phyloP scores from a whole-genome alignment of 2,797 vertebrate genomes.

The Xiphophorus birchmanni region DNA sequence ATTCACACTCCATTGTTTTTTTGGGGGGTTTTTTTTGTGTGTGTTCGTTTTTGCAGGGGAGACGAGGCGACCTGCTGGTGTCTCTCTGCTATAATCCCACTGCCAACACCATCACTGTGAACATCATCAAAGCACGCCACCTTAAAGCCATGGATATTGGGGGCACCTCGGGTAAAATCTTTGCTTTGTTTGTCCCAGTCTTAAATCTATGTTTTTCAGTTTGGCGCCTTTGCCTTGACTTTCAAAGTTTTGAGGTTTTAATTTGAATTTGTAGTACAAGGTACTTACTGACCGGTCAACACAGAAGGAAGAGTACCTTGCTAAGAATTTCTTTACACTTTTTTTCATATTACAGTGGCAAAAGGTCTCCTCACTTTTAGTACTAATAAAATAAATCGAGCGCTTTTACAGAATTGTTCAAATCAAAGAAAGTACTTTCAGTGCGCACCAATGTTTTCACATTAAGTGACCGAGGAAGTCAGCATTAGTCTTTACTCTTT shows the following conservation, averaged over 20 bases:
- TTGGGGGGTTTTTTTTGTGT: conserved; percentile 19
- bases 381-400: not conserved
- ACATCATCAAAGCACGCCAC: conserved; percentile 98
- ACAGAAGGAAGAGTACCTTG: not conserved
- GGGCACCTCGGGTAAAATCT: conserved; percentile 91
- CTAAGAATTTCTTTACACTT: not conserved
- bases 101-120: conserved; percentile 97
- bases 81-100: conserved; percentile 98
- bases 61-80: conserved; percentile 81
- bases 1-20: conserved; percentile 50
- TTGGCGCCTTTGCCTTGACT: not conserved
- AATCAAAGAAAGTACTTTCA: not conserved
- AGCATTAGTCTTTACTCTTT: not conserved
- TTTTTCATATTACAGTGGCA: not conserved
- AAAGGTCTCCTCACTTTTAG: not conserved
- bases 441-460: not conserved
- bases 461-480: not conserved
- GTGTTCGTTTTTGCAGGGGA: conserved; percentile 82
- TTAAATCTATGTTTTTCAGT: conserved; percentile 9
- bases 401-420: not conserved
- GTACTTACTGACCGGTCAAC: not conserved
- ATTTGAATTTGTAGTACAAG: not conserved
- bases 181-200: conserved; percentile 36
- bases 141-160: conserved; percentile 99
- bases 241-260: not conserved